Evolutionary conservation across 92 coral and sea anemone genomes (phyloP).

Genomic region (Zoanthus sansibaricus): DNA sequence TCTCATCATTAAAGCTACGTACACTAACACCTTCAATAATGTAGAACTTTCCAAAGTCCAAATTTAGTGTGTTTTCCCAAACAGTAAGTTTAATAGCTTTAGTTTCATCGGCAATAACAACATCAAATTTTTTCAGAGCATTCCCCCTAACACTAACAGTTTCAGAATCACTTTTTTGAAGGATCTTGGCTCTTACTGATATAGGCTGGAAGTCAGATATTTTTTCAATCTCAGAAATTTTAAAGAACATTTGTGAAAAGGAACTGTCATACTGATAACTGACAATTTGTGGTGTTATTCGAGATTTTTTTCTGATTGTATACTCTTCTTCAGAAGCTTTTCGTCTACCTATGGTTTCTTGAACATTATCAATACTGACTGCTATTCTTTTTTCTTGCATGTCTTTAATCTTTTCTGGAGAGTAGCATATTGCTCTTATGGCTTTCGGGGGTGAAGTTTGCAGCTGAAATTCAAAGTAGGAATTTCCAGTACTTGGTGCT

Average conservation of each 20-base stretch:
- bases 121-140: slow-evolving; percentile 19
- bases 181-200: slow-evolving; percentile 16
- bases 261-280: slow-evolving; percentile 23
- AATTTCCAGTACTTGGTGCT: slow-evolving; percentile 24
- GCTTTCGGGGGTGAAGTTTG: slow-evolving; percentile 50
- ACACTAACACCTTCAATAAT: slow-evolving; percentile 18
- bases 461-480: slow-evolving; percentile 44
- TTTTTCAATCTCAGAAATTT: slow-evolving; percentile 21
- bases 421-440: slow-evolving; percentile 42
- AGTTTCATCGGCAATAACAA: slow-evolving; percentile 25
- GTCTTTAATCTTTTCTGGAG: slow-evolving; percentile 39
- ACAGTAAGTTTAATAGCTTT: slow-evolving; percentile 34
- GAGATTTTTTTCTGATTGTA: slow-evolving; percentile 43
- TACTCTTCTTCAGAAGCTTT: slow-evolving; percentile 47
- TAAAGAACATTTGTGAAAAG: slow-evolving; percentile 31
- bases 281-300: slow-evolving; percentile 34
- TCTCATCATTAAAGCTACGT: slow-evolving; percentile 38
- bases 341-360: slow-evolving; percentile 23
- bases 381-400: slow-evolving; percentile 30
- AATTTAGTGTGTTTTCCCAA: slow-evolving; percentile 33
- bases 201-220: slow-evolving; percentile 46
- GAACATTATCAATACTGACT: slow-evolving; percentile 42
- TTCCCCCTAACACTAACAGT: slow-evolving; percentile 41
- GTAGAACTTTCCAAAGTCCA: slow-evolving; percentile 24
- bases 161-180: slow-evolving; percentile 13